Evolutionary conservation across 2,797 vertebrate genomes (phyloP), one percentile per base, ranked within the genome.

Genomic region (Limnodromus scolopaceus): DNA sequence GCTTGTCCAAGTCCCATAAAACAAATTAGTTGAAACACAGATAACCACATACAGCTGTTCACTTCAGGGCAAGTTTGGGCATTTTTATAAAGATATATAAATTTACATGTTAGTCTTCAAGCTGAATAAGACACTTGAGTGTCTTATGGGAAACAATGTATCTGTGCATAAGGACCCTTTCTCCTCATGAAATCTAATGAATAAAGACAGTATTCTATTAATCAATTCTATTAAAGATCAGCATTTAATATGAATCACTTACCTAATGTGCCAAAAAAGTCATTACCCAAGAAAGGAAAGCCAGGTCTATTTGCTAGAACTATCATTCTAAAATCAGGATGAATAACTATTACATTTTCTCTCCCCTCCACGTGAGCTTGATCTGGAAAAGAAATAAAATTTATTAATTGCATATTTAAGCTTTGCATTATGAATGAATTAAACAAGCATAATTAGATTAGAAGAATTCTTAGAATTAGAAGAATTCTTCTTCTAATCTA

Each of bases 191-290:
- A 66, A 92, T 51, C 24, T 54, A 61, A 43, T 61, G 32, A 69
- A 82, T 60, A 80, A 66, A 90, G 36, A 60, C 10, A 85, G 23
- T 20, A 74, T 27, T 75, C 24, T 71, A 71, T 38, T 63, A 25
- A 55, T 16, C 11, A 83, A 8, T 32, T 75, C 41, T 36, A 80
- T 53, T 71, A 60, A 76, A 75, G 30, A 61, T 54, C 22, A 46
- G 13, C 17, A 72, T 76, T 86, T 72, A 55, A 60, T 39, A 84
- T 19, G 8, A 71, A 87, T 53, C 38, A 91, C 97, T 98, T 98
- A 99, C 99, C 99, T 97, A 99, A 97, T 27, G 99, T 99, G 85
- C 99, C 99, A 94, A 99, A 99, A 95, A 99, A 99, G 97, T 99
- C 99, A 81, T 99, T 99, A 71, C 99, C 99, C 96, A 99, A 96